These are phyloP conservation scores for Masticophis lateralis DNA, from an alignment of 2,797 vertebrate genomes.

Conservation along the genomic window DNA sequence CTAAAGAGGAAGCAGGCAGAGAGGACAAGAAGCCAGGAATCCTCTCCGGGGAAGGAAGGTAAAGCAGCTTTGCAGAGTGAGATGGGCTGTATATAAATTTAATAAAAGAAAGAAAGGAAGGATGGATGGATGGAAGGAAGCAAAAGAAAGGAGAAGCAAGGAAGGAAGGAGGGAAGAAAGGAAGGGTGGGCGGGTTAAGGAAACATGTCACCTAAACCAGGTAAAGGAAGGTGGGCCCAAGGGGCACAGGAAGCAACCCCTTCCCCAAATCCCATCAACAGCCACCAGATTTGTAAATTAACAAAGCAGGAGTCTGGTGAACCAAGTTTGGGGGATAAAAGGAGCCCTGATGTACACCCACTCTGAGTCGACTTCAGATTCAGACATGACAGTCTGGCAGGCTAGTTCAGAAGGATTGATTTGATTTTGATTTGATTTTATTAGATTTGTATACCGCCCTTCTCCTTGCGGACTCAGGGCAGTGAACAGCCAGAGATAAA, in stretches of 20 bases:
- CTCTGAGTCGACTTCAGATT: background rate
- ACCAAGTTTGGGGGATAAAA: background rate
- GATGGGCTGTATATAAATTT: background rate
- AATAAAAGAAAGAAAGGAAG: background rate
- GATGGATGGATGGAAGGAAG: no score
- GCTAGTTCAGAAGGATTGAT: background rate
- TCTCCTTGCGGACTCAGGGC: no score
- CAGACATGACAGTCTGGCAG: background rate
- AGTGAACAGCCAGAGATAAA: no score
- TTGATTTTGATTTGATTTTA: no score
- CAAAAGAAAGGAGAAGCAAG: no score
- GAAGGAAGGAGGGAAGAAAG: no score
- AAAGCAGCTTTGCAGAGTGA: background rate
- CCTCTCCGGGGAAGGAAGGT: no score
- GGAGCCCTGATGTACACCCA: no score
- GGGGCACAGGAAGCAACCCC: background rate
- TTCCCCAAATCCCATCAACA: background rate
- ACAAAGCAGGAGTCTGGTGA: background rate
- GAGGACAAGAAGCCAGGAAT: no score
- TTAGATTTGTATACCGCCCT: no score
- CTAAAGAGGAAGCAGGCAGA: no score
- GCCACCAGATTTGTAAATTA: background rate
- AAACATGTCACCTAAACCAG: background rate
- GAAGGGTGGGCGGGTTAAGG: background rate
- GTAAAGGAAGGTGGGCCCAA: background rate